Evolutionary conservation across 2,797 vertebrate genomes (phyloP).

Genomic region (Channa striata): DNA sequence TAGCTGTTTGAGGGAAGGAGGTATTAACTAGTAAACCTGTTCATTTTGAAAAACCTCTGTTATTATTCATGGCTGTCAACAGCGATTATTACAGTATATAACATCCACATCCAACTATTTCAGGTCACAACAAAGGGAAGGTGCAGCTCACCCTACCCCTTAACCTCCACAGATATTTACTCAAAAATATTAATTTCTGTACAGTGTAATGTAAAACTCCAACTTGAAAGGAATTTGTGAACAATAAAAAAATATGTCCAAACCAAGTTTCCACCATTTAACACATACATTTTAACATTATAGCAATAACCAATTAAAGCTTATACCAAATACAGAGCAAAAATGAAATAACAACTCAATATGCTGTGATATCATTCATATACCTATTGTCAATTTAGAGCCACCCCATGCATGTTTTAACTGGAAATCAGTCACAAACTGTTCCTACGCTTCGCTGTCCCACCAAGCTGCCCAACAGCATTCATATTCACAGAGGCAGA

Average conservation of each 20-base stretch:
- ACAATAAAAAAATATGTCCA: not conserved
- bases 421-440: constrained; percentile 2
- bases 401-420: constrained; percentile 16
- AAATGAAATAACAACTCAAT: constrained; percentile 8
- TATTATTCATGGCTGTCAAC: not conserved
- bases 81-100: too few species aligned
- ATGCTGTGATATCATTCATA: not conserved
- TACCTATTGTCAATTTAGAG: constrained; percentile 15
- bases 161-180: too few species aligned
- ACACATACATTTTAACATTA: not conserved
- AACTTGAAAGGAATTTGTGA: not conserved
- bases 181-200: too few species aligned
- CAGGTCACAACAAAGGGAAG: too few species aligned
- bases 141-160: too few species aligned
- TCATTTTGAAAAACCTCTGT: not conserved
- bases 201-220: too few species aligned
- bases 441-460: constrained; percentile 17
- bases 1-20: not conserved
- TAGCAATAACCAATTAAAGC: constrained; percentile 4
- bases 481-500: constrained; percentile 53
- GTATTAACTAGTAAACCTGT: too few species aligned
- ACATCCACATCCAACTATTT: too few species aligned
- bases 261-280: not conserved
- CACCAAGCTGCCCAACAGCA: constrained; percentile 17
- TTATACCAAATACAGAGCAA: not conserved